phyloP scores from a whole-genome alignment of 2,113 vertebrate species.

The Circaetus gallicus region DNA sequence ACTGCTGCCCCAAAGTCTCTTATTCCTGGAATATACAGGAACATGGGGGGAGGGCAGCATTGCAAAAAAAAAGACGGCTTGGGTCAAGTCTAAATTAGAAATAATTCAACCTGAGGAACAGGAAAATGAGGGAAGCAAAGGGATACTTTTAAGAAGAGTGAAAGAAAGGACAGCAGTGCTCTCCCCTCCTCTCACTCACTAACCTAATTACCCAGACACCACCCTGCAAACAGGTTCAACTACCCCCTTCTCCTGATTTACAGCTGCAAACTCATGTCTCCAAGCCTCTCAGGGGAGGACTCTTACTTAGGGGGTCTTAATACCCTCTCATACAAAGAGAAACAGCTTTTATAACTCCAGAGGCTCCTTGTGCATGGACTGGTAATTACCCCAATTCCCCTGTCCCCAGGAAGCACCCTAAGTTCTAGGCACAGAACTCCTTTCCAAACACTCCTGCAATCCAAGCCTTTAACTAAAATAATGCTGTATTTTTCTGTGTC shows the following conservation, averaged over 20 bases:
- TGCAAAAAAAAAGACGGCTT: background rate
- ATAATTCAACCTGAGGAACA: background rate
- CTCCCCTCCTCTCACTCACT: background rate
- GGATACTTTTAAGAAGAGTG: background rate
- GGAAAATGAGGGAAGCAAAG: background rate
- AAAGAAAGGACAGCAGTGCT: background rate
- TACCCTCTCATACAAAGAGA: background rate
- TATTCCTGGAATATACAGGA: background rate
- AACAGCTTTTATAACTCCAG: background rate
- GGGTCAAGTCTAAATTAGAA: background rate
- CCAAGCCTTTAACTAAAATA: background rate
- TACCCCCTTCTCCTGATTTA: background rate
- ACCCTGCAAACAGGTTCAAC: background rate
- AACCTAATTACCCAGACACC: background rate
- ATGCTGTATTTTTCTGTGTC: background rate
- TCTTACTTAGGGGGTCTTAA: background rate
- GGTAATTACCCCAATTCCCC: background rate
- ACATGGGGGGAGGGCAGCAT: fast-evolving
- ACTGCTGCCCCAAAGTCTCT: background rate
- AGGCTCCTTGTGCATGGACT: background rate
- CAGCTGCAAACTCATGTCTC: background rate
- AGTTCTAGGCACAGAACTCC: background rate
- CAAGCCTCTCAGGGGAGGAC: background rate
- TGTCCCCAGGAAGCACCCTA: background rate
- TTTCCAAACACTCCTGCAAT: background rate